These are phyloP conservation scores for Campylorhamphus procurvoides DNA, from an alignment of 2,113 vertebrate species.

Conservation along the genomic window DNA sequence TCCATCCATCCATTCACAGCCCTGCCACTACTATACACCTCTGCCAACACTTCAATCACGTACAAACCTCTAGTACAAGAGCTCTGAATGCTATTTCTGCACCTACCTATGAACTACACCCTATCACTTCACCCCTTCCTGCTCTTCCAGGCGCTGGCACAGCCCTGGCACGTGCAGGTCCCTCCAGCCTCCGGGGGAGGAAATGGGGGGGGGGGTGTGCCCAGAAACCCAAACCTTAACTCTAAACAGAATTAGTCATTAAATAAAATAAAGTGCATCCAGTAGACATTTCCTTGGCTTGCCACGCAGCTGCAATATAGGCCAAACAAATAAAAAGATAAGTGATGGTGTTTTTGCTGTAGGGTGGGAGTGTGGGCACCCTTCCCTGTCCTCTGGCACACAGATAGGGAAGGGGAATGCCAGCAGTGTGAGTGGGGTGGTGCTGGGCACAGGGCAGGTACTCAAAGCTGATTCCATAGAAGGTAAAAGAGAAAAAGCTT, in stretches of 20 bases:
- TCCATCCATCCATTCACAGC: fast-evolving
- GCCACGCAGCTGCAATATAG: slow-evolving; percentile 27
- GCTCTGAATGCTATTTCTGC: not conserved
- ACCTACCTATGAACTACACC: not conserved
- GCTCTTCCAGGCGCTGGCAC: not conserved
- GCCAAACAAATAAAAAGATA: slow-evolving; percentile 33
- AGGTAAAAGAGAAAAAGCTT: not conserved
- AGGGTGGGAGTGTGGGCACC: not conserved
- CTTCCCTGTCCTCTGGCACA: not conserved
- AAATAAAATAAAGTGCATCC: slow-evolving; percentile 72
- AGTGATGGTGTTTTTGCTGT: not conserved
- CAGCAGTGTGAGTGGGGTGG: not conserved
- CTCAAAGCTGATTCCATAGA: slow-evolving; percentile 19
- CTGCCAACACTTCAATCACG: not conserved
- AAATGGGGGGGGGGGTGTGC: fast-evolving
- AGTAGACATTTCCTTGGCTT: slow-evolving; percentile 43
- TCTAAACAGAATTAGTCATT: slow-evolving; percentile 62
- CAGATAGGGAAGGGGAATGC: not conserved
- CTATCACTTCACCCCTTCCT: not conserved
- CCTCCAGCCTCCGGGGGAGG: not conserved
- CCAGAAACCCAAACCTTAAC: slow-evolving; percentile 4
- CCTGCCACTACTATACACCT: not conserved
- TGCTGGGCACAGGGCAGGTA: not conserved
- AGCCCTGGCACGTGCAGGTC: not conserved
- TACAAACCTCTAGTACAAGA: not conserved